Percentiles rank a stretch among this genome's conserved stretches.
These are phyloP conservation scores for Epirrhoe tristata DNA, from an alignment of 2,888 invertebrate species.

Conservation along the genomic window DNA sequence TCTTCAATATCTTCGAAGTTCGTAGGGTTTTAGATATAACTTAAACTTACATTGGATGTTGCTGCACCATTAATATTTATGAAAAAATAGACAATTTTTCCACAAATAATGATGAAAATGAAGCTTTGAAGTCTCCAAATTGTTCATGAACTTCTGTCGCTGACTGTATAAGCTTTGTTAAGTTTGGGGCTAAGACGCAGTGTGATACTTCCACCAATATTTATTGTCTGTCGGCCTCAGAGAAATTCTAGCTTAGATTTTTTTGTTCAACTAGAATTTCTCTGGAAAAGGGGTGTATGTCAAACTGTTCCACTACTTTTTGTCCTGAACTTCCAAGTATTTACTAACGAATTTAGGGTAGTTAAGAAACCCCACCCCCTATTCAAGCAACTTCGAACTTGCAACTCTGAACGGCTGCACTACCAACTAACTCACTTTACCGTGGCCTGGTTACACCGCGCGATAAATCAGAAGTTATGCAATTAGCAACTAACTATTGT, in stretches of 20 bases:
- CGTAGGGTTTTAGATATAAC: too few relatives aligned
- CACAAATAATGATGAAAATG: too few relatives aligned
- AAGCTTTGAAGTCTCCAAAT: too few relatives aligned
- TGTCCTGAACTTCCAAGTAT: constrained; percentile 20
- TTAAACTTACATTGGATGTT: too few relatives aligned
- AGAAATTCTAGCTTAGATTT: neutral
- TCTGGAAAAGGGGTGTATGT: neutral
- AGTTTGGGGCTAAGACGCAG: too few relatives aligned
- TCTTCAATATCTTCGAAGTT: too few relatives aligned
- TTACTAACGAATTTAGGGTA: constrained; percentile 33
- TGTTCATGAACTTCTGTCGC: too few relatives aligned
- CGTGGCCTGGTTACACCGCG: constrained; percentile 42
- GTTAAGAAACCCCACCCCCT: constrained; percentile 35
- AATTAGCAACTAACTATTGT: constrained; percentile 46
- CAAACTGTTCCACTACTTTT: constrained; percentile 5
- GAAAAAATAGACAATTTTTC: too few relatives aligned
- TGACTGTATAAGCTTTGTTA: too few relatives aligned
- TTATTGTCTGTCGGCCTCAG: neutral
- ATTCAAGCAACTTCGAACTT: constrained; percentile 44
- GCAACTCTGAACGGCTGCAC: constrained; percentile 46
- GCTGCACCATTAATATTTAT: too few relatives aligned
- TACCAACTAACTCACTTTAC: constrained; percentile 44
- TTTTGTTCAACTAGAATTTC: neutral
- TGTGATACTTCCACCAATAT: too few relatives aligned
- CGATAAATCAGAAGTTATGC: constrained; percentile 47